phyloP scores from a whole-genome alignment of 2,888 invertebrate genomes.

The Folsomia candida region DNA sequence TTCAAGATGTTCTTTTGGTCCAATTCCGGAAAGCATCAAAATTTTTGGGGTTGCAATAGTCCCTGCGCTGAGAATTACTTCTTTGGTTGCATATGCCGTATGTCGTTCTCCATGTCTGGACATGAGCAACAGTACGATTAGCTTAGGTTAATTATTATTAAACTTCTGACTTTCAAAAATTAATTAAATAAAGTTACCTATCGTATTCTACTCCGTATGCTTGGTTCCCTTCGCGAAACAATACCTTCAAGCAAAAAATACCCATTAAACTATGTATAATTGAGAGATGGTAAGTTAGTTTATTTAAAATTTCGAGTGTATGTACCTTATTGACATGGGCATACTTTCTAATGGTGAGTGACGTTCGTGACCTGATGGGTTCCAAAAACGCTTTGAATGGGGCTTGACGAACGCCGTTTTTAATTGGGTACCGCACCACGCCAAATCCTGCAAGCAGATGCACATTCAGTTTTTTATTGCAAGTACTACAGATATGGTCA shows the following conservation, averaged over 20 bases:
- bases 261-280: too few relatives aligned
- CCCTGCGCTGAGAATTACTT: conserved; percentile 37
- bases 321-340: conserved; percentile 33
- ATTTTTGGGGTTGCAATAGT: conserved; percentile 29
- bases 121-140: too few relatives aligned
- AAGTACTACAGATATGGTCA: not conserved
- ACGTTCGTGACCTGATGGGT: conserved; percentile 19
- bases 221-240: conserved; percentile 22
- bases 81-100: conserved; percentile 29
- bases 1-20: conserved; percentile 30
- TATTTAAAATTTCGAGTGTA: not conserved
- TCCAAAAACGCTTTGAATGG: conserved; percentile 40
- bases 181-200: too few relatives aligned
- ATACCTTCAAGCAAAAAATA: too few relatives aligned
- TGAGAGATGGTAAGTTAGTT: too few relatives aligned
- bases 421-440: conserved; percentile 23
- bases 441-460: conserved; percentile 6
- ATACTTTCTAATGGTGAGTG: conserved; percentile 31
- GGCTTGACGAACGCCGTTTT: conserved; percentile 38
- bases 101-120: conserved; percentile 34
- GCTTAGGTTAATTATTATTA: too few relatives aligned
- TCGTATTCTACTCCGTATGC: conserved; percentile 42
- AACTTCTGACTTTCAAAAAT: too few relatives aligned
- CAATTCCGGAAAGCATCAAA: conserved; percentile 27
- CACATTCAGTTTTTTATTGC: not conserved